A percentile compares a stretch with the other conserved stretches of the same genome.
These are phyloP conservation scores for Heliconius ethilla DNA, from an alignment of 2,888 invertebrate species.

Conservation along the genomic window DNA sequence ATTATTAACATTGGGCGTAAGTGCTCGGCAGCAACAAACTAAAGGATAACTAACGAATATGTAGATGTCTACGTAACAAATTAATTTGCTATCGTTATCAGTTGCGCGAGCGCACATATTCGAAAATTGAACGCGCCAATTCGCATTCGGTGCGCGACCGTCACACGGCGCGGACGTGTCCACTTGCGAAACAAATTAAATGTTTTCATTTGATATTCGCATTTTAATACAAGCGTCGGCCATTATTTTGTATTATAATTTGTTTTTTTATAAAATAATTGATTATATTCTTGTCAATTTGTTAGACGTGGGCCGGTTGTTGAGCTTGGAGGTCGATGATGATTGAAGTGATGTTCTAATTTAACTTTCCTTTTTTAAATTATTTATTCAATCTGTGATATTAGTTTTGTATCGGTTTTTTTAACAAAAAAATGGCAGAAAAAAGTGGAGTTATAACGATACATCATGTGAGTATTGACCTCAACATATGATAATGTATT, in stretches of 20 bases:
- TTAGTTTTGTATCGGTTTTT: conserved; percentile 50
- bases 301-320: conserved; percentile 53
- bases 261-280: conserved; percentile 67
- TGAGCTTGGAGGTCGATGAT: conserved; percentile 62
- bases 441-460: conserved; percentile 70
- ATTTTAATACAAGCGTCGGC: conserved; percentile 65
- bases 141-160: conserved; percentile 57
- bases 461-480: conserved; percentile 63
- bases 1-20: too few relatives aligned
- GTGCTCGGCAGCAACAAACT: not conserved
- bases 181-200: conserved; percentile 37
- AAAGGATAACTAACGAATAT: conserved; percentile 7
- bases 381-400: conserved; percentile 79
- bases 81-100: conserved; percentile 40
- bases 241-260: conserved; percentile 67
- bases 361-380: conserved; percentile 44
- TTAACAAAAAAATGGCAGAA: conserved; percentile 57
- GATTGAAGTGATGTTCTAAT: conserved; percentile 56
- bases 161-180: conserved; percentile 56
- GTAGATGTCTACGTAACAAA: conserved; percentile 15
- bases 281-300: conserved; percentile 58
- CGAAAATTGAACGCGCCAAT: conserved; percentile 34
- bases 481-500: conserved; percentile 5
- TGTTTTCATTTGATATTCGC: conserved; percentile 58
- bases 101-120: conserved; percentile 37